Evolutionary conservation across 2,797 vertebrate genomes (phyloP).

Genomic region (Yasuhikotakia modesta): DNA sequence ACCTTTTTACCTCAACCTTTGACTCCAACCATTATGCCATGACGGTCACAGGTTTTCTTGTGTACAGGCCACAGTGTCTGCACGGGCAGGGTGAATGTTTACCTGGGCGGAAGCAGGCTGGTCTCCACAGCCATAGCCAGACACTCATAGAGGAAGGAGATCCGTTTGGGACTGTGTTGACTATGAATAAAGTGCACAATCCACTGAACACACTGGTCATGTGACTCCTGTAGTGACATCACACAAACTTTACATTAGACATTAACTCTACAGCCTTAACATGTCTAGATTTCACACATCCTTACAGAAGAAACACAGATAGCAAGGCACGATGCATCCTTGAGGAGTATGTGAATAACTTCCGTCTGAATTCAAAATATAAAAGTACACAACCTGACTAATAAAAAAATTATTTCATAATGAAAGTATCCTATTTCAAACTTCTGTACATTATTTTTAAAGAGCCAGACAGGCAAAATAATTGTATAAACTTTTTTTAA

Average conservation of each 20-base stretch:
- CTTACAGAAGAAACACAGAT: not conserved
- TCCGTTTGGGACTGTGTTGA: slow-evolving; percentile 96
- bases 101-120: slow-evolving; percentile 91
- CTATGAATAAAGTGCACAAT: slow-evolving; percentile 94
- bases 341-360: too few relatives aligned
- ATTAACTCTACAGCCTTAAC: not conserved
- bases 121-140: slow-evolving; percentile 97
- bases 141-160: slow-evolving; percentile 97
- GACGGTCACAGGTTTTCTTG: too few relatives aligned
- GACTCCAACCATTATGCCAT: too few relatives aligned
- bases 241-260: not conserved
- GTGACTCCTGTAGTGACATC: slow-evolving; percentile 84
- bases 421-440: too few relatives aligned
- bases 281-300: not conserved
- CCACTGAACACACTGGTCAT: slow-evolving; percentile 97
- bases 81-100: slow-evolving; percentile 21
- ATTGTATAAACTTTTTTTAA: too few relatives aligned
- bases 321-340: too few relatives aligned
- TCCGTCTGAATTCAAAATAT: too few relatives aligned
- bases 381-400: too few relatives aligned
- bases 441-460: too few relatives aligned
- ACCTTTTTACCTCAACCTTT: too few relatives aligned
- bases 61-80: not conserved
- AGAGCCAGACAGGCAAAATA: too few relatives aligned
- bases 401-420: too few relatives aligned